Percentiles rank a stretch among this genome's conserved stretches.
phyloP scores from a whole-genome alignment of 1,140 invertebrate species.

The Metopolophium dirhodum region DNA sequence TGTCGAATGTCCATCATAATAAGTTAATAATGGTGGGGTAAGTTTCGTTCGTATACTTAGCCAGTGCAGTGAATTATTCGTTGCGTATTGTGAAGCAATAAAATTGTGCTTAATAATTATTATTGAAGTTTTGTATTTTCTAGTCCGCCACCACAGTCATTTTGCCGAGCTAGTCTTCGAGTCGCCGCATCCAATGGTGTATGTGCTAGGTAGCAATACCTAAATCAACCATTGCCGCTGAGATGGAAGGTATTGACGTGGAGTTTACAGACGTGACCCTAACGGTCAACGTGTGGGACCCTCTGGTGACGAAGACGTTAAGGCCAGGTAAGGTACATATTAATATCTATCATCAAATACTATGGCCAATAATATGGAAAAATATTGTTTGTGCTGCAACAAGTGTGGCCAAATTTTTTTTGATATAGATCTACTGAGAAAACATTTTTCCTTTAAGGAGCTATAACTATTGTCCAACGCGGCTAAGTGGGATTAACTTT shows the following conservation, averaged over 20 bases:
- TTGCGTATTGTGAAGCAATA: neutral
- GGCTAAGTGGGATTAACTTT: neutral
- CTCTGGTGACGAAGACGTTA: neutral
- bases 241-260: conserved; percentile 15
- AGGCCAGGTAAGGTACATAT: neutral
- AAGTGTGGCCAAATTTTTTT: neutral
- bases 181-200: neutral
- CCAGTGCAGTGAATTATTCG: neutral
- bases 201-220: neutral
- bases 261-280: neutral
- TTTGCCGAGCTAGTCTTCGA: neutral
- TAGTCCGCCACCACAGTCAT: neutral
- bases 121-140: neutral
- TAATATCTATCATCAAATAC: neutral
- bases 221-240: neutral
- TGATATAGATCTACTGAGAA: neutral
- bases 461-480: neutral
- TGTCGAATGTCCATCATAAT: neutral
- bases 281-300: neutral
- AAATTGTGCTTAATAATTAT: neutral
- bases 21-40: neutral
- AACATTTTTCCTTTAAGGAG: neutral
- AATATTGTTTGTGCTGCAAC: neutral
- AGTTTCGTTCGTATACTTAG: neutral
- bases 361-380: neutral